phyloP scores from a whole-genome alignment of 2,797 vertebrate genomes.

The Danio jaintianensis region DNA sequence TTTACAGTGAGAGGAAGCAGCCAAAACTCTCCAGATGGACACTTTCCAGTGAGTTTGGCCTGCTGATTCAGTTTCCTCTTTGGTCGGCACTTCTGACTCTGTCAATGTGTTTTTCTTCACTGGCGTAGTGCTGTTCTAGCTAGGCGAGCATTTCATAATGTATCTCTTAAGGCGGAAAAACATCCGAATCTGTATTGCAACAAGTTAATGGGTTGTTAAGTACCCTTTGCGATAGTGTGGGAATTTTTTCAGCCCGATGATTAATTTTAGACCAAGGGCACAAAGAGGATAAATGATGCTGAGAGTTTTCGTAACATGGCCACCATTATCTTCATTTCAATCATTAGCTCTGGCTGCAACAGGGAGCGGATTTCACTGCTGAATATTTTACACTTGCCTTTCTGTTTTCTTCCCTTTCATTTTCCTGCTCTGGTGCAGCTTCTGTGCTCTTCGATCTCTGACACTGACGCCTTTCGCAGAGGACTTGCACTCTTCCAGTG shows the following conservation, averaged over 20 bases:
- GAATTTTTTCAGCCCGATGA: constrained; percentile 25
- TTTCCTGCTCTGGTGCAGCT: constrained; percentile 24
- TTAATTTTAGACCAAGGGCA: constrained; percentile 43
- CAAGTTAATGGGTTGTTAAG: constrained; percentile 41
- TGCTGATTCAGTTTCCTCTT: constrained; percentile 23
- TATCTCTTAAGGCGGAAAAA: constrained; percentile 12
- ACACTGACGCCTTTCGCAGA: constrained; percentile 41
- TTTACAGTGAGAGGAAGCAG: constrained; percentile 41
- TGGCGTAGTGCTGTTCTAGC: neutral
- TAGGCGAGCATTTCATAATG: constrained; percentile 5
- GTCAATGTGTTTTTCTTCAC: constrained; percentile 22
- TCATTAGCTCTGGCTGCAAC: constrained; percentile 48
- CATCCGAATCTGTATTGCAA: constrained; percentile 19
- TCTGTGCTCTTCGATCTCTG: constrained; percentile 31
- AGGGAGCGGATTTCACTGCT: constrained; percentile 55
- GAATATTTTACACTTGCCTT: constrained; percentile 54
- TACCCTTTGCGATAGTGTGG: constrained; percentile 44
- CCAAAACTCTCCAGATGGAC: constrained; percentile 50
- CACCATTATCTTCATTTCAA: constrained; percentile 53
- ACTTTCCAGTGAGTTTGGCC: constrained; percentile 33
- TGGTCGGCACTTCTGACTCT: constrained; percentile 6
- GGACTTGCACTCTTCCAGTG: neutral
- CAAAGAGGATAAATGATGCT: constrained; percentile 44
- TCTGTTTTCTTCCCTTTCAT: constrained; percentile 46
- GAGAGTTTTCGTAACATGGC: constrained; percentile 29